Evolutionary conservation across 2,113 vertebrate species (phyloP).

Genomic region (Plestiodon gilberti): DNA sequence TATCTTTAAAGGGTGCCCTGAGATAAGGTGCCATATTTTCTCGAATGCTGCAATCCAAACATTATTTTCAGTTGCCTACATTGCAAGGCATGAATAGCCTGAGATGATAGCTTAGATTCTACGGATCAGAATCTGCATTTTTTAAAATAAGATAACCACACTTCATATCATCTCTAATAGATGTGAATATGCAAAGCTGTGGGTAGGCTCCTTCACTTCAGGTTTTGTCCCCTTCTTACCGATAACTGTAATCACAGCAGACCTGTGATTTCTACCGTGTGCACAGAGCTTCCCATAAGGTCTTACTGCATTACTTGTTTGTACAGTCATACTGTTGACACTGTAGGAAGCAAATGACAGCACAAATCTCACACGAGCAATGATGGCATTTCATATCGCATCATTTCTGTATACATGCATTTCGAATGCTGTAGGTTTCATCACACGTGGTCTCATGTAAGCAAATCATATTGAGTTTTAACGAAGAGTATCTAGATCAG

Average conservation of each 20-base stretch:
- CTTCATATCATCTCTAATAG: not conserved
- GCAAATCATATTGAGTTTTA: not conserved
- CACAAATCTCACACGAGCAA: not conserved
- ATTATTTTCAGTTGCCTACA: conserved; percentile 1
- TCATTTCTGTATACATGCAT: not conserved
- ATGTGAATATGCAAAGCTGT: not conserved
- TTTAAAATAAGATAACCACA: not conserved
- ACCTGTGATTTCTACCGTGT: not conserved
- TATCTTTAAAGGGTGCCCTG: accelerated
- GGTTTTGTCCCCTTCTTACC: not conserved
- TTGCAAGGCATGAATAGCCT: not conserved
- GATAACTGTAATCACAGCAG: not conserved
- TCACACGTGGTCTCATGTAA: not conserved
- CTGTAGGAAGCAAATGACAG: not conserved
- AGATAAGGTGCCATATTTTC: accelerated
- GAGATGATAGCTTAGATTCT: not conserved
- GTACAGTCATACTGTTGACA: not conserved
- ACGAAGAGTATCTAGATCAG: not conserved
- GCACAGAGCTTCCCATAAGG: not conserved
- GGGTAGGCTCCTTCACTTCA: not conserved
- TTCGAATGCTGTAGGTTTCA: not conserved
- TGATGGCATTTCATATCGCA: not conserved
- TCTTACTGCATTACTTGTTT: not conserved
- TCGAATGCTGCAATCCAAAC: accelerated
- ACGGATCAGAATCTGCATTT: not conserved